Evolutionary conservation across 2,113 vertebrate genomes (phyloP).

Genomic region (Cinclus cinclus): DNA sequence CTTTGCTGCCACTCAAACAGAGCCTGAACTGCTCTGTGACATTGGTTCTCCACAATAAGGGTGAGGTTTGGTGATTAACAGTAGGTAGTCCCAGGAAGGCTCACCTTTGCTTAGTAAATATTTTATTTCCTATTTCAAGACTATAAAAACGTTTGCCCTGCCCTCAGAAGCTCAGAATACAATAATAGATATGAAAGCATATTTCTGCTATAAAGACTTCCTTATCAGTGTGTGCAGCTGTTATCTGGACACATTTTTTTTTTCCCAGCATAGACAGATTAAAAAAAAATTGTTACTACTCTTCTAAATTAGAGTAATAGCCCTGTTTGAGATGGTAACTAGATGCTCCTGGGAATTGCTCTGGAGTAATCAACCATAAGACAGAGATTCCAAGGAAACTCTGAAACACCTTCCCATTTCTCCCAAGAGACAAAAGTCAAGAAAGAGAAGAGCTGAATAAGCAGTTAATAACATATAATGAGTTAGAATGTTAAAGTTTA

Average conservation of each 20-base stretch:
- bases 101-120: conserved; percentile 27
- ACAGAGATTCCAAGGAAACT: not conserved
- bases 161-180: not conserved
- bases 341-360: not conserved
- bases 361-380: not conserved
- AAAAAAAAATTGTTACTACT: not conserved
- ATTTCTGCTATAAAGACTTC: conserved; percentile 10
- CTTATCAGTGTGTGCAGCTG: not conserved
- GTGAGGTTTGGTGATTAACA: not conserved
- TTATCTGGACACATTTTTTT: not conserved
- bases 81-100: not conserved
- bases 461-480: conserved; percentile 40
- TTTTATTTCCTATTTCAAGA: conserved; percentile 19
- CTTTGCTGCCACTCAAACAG: not conserved
- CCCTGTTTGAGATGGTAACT: not conserved
- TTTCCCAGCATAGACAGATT: not conserved
- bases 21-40: not conserved
- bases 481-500: conserved; percentile 15
- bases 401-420: not conserved
- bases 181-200: not conserved
- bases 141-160: not conserved
- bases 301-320: not conserved
- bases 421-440: conserved; percentile 31
- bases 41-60: not conserved
- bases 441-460: conserved; percentile 21